Percentiles rank a stretch among this genome's conserved stretches.
Evolutionary conservation across 1,140 invertebrate species (phyloP).

Genomic region (Diachasmimorpha longicaudata): DNA sequence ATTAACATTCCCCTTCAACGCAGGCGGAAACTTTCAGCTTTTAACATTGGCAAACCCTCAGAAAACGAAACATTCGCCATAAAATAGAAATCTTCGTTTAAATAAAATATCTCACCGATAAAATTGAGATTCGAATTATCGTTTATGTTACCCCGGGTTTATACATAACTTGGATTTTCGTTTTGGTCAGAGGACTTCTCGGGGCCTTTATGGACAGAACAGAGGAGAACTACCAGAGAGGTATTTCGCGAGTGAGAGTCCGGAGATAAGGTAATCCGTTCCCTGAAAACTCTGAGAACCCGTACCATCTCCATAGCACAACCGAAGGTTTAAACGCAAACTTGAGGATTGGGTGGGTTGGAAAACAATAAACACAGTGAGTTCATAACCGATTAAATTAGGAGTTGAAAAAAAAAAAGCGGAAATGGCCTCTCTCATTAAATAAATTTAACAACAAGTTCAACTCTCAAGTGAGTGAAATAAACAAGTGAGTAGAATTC

Average conservation of each 20-base stretch:
- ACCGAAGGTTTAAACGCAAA: conserved; percentile 42
- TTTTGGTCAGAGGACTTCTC: not conserved
- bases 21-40: too few species aligned
- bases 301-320: not conserved
- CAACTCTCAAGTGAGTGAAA: not conserved
- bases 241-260: conserved; percentile 47
- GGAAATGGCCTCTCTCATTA: not conserved
- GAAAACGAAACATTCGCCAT: not conserved
- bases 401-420: not conserved
- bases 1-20: too few species aligned
- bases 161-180: conserved; percentile 36
- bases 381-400: conserved; percentile 5
- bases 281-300: conserved; percentile 48
- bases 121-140: conserved; percentile 41
- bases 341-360: conserved; percentile 36
- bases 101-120: conserved; percentile 5
- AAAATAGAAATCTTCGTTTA: not conserved
- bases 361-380: conserved; percentile 55
- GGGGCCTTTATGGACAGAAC: not conserved
- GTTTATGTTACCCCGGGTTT: conserved; percentile 41
- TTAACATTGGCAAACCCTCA: not conserved
- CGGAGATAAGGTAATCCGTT: conserved; percentile 61
- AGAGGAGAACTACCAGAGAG: not conserved
- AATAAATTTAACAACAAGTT: not conserved
- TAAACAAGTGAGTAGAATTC: too few species aligned